Conservation (phyloP, 2,113 vertebrate species). For the Dromas ardeola region DNA sequence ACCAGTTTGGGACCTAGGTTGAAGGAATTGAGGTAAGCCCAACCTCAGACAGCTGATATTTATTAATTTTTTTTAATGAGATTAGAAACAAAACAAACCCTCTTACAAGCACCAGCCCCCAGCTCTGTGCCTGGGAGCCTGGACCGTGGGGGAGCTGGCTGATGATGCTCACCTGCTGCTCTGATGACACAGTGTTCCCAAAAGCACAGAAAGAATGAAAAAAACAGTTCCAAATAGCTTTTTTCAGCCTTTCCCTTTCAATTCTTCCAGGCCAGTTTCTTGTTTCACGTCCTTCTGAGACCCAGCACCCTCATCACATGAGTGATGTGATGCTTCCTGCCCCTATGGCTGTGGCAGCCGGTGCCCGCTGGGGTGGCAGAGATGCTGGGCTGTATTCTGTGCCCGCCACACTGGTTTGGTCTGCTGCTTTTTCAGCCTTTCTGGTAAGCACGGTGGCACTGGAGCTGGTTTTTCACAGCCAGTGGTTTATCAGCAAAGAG, state of each 20-base stretch:
- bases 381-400: neutral
- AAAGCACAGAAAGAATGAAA: neutral
- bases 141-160: rapidly evolving
- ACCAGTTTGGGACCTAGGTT: neutral
- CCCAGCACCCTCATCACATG: rapidly evolving
- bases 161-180: neutral
- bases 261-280: neutral
- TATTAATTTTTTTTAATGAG: neutral
- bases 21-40: neutral
- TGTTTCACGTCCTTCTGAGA: neutral
- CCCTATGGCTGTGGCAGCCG: neutral
- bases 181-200: rapidly evolving
- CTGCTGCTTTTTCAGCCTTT: neutral
- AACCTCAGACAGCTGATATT: neutral
- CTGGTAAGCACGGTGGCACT: rapidly evolving
- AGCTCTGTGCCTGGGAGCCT: neutral
- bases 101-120: neutral
- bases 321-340: neutral
- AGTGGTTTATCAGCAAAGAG: neutral
- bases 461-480: neutral
- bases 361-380: rapidly evolving
- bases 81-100: neutral
- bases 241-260: neutral
- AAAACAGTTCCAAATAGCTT: neutral
- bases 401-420: neutral